Percentiles rank a stretch among this genome's conserved stretches.
Conservation (phyloP, 2,888 invertebrate genomes). For the Anticlea derivata region DNA sequence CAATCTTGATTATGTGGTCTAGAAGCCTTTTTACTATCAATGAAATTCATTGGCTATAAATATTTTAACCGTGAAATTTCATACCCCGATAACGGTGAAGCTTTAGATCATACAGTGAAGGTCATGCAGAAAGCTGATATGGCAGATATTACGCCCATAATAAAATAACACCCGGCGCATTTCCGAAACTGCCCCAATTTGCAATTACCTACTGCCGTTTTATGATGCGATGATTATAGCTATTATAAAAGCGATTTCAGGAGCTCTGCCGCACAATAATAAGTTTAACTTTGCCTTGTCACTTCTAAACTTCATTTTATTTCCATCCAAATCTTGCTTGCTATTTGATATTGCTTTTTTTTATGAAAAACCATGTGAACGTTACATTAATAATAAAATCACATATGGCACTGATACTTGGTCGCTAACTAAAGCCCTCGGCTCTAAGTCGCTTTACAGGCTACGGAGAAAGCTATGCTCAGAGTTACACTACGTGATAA, state of each 20-base stretch:
- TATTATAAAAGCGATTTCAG: not conserved
- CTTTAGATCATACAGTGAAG: not conserved
- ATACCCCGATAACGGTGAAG: constrained; percentile 15
- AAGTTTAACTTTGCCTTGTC: not conserved
- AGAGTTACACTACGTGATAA: too few relatives aligned
- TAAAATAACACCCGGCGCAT: not conserved
- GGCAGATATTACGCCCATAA: not conserved
- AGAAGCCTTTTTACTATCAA: constrained; percentile 16
- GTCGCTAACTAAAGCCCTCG: too few relatives aligned
- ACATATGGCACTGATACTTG: too few relatives aligned
- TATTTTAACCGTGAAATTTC: constrained; percentile 22
- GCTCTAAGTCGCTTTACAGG: too few relatives aligned
- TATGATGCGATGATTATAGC: not conserved
- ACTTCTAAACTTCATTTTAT: too few relatives aligned
- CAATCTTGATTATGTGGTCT: constrained; percentile 12
- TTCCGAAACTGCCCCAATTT: constrained; percentile 7
- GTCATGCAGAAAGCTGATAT: constrained; percentile 5
- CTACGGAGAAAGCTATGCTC: too few relatives aligned
- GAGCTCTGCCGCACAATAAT: not conserved
- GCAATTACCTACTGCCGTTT: constrained; percentile 2
- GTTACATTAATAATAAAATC: too few relatives aligned
- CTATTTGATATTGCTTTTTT: too few relatives aligned
- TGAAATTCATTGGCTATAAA: constrained; percentile 21
- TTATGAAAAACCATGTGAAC: too few relatives aligned
- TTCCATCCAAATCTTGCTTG: too few relatives aligned